Conservation (phyloP, 2,888 invertebrate species). For the Trachelus stipa region DNA sequence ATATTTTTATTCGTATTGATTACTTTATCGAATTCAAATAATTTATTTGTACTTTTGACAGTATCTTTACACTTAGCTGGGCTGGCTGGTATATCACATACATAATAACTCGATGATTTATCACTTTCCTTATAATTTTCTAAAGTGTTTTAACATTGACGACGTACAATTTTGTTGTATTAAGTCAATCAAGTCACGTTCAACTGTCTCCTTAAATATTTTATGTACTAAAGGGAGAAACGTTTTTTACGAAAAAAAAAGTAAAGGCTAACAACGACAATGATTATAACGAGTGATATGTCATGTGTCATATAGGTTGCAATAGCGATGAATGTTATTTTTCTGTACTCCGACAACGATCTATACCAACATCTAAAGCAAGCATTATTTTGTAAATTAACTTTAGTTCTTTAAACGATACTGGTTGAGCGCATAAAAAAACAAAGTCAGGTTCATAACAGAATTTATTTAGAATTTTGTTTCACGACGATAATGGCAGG, state of each 20-base stretch:
- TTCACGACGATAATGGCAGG: not conserved
- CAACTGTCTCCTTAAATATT: not conserved
- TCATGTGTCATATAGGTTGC: not conserved
- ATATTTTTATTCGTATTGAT: not conserved
- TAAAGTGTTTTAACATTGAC: not conserved
- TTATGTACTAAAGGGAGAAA: not conserved
- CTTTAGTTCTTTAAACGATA: not conserved
- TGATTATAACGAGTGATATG: not conserved
- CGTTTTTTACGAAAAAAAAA: not conserved
- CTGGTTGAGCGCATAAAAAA: not conserved
- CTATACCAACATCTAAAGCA: not conserved
- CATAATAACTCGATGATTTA: not conserved
- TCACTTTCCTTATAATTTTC: not conserved
- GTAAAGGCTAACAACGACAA: not conserved
- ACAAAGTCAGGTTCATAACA: not conserved
- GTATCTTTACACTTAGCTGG: slow-evolving; percentile 24
- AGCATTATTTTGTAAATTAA: not conserved
- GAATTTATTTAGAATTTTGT: not conserved
- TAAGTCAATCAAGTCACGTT: not conserved
- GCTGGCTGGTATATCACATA: slow-evolving; percentile 7
- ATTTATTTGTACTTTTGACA: slow-evolving; percentile 32
- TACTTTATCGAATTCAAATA: not conserved
- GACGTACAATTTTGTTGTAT: not conserved
- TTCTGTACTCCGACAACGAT: not conserved
- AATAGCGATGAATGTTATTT: not conserved